Conservation (phyloP, 2,888 invertebrate species). For the Periphyllus acericola region DNA sequence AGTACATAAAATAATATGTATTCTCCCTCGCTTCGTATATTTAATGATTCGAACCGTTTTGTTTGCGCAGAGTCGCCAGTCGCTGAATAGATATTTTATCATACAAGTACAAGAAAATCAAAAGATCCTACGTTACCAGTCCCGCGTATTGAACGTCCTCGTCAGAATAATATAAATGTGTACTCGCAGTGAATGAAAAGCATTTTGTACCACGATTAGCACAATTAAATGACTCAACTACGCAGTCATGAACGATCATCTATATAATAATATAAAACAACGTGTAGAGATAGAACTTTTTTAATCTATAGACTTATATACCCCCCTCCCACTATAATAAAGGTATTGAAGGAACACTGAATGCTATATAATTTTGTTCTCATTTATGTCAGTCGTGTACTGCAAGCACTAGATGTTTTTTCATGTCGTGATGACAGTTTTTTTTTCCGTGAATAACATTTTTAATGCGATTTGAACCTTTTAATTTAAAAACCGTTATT, state of each 20-base stretch:
- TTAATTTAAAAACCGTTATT: constrained; percentile 1
- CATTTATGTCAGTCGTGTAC: neutral
- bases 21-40: neutral
- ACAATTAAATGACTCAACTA: too few species aligned
- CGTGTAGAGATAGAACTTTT: too few species aligned
- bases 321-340: too few species aligned
- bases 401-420: neutral
- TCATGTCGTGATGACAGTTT: neutral
- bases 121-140: neutral
- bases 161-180: neutral
- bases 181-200: neutral
- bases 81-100: constrained; percentile 7
- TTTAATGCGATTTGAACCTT: neutral
- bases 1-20: constrained; percentile 3
- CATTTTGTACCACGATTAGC: neutral
- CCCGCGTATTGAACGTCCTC: neutral
- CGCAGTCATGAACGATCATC: too few species aligned
- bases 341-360: too few species aligned
- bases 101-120: neutral
- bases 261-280: too few species aligned
- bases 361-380: neutral
- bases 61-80: constrained; percentile 11
- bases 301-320: too few species aligned
- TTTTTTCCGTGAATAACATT: neutral
- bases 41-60: constrained; percentile 34